Percentiles rank a stretch among this genome's conserved stretches.
Evolutionary conservation across 1,140 invertebrate species (phyloP).

Genomic region (Lerema accius): DNA sequence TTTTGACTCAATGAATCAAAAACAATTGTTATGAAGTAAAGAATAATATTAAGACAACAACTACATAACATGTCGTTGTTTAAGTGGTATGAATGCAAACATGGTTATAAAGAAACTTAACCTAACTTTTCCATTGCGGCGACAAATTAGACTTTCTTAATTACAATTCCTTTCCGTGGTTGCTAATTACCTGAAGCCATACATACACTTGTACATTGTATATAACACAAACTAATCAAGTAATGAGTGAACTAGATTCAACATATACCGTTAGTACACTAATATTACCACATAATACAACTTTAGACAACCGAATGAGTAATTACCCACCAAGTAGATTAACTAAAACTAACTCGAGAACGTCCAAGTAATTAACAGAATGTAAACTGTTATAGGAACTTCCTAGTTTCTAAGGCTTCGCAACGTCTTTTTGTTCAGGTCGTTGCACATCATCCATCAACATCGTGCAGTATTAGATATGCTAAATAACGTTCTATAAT

Average conservation of each 20-base stretch:
- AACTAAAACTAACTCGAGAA: slow-evolving; percentile 26
- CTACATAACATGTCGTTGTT: too few relatives aligned
- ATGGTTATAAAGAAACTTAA: too few relatives aligned
- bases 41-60: too few relatives aligned
- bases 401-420: slow-evolving; percentile 20
- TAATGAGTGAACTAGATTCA: not conserved
- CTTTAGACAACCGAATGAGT: slow-evolving; percentile 26
- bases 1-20: too few relatives aligned
- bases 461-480: slow-evolving; percentile 19
- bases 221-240: not conserved
- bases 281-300: slow-evolving; percentile 17
- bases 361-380: slow-evolving; percentile 31
- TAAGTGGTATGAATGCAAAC: too few relatives aligned
- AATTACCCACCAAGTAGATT: slow-evolving; percentile 26
- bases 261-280: slow-evolving; percentile 1
- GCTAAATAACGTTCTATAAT: slow-evolving; percentile 4
- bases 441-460: slow-evolving; percentile 24
- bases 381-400: slow-evolving; percentile 28
- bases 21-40: too few relatives aligned
- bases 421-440: slow-evolving; percentile 23
- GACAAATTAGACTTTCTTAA: too few relatives aligned
- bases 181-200: too few relatives aligned
- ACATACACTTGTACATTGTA: too few relatives aligned
- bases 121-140: too few relatives aligned
- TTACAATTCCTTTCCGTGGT: too few relatives aligned